Conservation (phyloP, 2,797 vertebrate genomes). For the Myripristis murdjan region DNA sequence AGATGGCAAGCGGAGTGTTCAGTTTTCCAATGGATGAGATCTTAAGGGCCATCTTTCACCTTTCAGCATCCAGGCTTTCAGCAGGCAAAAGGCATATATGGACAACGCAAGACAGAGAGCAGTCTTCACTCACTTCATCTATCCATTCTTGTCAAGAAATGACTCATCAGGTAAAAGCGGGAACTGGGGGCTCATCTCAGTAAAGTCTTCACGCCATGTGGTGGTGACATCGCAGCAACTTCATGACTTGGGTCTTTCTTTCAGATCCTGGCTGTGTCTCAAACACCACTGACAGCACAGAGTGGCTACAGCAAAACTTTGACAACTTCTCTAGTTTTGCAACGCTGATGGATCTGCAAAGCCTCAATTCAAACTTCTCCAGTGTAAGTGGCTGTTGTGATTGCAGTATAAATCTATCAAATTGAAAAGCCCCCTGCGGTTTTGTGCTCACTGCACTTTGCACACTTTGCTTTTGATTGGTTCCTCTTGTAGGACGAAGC, state of each 20-base stretch:
- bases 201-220: background rate
- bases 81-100: constrained; percentile 35
- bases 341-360: constrained; percentile 46
- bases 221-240: background rate
- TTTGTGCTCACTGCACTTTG: background rate
- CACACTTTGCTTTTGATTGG: constrained; percentile 7
- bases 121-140: constrained; percentile 57
- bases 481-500: constrained; percentile 13
- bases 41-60: constrained; percentile 21
- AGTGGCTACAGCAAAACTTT: constrained; percentile 68
- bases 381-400: constrained; percentile 46
- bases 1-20: background rate
- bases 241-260: constrained; percentile 3
- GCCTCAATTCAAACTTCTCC: constrained; percentile 60
- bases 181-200: background rate
- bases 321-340: constrained; percentile 61
- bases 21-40: background rate
- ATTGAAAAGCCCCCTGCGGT: background rate
- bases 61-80: constrained; percentile 37
- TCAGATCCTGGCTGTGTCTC: constrained; percentile 70
- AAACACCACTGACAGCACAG: constrained; percentile 13
- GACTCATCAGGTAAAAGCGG: constrained; percentile 60
- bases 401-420: background rate
- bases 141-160: constrained; percentile 58
- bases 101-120: constrained; percentile 9